Conservation (phyloP, 2,888 invertebrate species). For the Hirtodrosophila trivittata region DNA sequence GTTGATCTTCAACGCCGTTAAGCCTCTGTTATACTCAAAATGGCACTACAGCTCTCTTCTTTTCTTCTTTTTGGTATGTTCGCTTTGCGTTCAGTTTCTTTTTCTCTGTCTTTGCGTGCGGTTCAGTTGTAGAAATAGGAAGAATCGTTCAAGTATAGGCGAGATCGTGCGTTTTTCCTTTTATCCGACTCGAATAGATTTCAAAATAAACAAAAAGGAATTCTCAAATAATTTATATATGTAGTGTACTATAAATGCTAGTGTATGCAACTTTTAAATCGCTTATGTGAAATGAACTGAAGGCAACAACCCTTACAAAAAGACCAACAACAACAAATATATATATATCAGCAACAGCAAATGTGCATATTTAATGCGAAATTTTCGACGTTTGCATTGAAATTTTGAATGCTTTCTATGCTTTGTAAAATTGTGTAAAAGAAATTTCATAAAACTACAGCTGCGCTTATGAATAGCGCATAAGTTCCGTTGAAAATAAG, state of each 20-base stretch:
- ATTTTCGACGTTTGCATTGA: constrained; percentile 29
- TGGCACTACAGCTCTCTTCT: constrained; percentile 39
- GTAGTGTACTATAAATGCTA: constrained; percentile 50
- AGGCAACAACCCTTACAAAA: constrained; percentile 33
- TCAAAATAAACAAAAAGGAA: constrained; percentile 56
- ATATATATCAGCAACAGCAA: constrained; percentile 63
- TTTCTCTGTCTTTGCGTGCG: constrained; percentile 79
- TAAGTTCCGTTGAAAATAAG: constrained; percentile 39
- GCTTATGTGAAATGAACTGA: constrained; percentile 37
- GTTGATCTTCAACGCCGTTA: constrained; percentile 50
- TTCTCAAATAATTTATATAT: constrained; percentile 43
- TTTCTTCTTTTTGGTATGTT: constrained; percentile 42
- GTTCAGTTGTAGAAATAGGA: constrained; percentile 71
- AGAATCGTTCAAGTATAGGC: constrained; percentile 67
- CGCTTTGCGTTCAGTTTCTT: constrained; percentile 78
- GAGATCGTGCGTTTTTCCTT: constrained; percentile 67
- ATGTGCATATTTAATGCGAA: constrained; percentile 68
- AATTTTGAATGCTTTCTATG: constrained; percentile 17
- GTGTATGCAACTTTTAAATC: constrained; percentile 44
- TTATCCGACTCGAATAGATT: constrained; percentile 67
- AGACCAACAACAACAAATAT: constrained; percentile 56
- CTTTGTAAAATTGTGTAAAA: constrained; percentile 3
- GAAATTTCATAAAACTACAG: constrained; percentile 18
- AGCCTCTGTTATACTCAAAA: constrained; percentile 50
- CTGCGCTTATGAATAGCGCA: constrained; percentile 11